phyloP scores from a whole-genome alignment of 2,888 invertebrate genomes.

The Zelleria hepariella region DNA sequence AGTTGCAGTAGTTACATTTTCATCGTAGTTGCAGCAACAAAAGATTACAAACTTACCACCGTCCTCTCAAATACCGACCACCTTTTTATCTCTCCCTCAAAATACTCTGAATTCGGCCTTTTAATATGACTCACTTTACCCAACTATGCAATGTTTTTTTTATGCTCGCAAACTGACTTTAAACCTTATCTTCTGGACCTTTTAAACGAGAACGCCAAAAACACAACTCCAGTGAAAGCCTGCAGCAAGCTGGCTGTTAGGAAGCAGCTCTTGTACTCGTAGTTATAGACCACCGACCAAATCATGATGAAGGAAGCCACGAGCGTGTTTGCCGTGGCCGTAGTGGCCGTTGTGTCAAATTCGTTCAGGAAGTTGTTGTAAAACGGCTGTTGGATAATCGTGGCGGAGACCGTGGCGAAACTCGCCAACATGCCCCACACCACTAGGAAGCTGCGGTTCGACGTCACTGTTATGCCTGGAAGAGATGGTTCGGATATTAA shows the following conservation, averaged over 20 bases:
- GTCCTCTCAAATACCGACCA: no score
- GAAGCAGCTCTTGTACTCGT: conserved; percentile 51
- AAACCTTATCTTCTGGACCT: conserved; percentile 32
- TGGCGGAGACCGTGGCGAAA: conserved; percentile 47
- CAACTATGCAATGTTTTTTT: no score
- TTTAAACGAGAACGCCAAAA: conserved; percentile 49
- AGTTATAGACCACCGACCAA: conserved; percentile 48
- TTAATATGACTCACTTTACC: no score
- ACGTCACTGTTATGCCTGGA: conserved; percentile 51
- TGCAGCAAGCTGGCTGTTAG: conserved; percentile 50
- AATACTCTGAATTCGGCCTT: no score
- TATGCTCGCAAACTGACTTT: background rate
- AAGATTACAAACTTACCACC: no score
- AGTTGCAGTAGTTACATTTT: no score
- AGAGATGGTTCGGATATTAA: conserved; percentile 5
- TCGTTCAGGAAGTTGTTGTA: conserved; percentile 58
- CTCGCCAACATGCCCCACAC: conserved; percentile 60
- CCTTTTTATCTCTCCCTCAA: no score
- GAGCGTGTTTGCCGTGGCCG: conserved; percentile 49
- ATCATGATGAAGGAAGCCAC: conserved; percentile 46
- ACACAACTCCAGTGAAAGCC: conserved; percentile 40
- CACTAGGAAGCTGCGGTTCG: conserved; percentile 44
- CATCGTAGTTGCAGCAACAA: no score
- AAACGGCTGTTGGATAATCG: conserved; percentile 52
- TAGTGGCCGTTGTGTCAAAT: conserved; percentile 58